Conservation (phyloP, 2,113 vertebrate species). For the Suncus etruscus region DNA sequence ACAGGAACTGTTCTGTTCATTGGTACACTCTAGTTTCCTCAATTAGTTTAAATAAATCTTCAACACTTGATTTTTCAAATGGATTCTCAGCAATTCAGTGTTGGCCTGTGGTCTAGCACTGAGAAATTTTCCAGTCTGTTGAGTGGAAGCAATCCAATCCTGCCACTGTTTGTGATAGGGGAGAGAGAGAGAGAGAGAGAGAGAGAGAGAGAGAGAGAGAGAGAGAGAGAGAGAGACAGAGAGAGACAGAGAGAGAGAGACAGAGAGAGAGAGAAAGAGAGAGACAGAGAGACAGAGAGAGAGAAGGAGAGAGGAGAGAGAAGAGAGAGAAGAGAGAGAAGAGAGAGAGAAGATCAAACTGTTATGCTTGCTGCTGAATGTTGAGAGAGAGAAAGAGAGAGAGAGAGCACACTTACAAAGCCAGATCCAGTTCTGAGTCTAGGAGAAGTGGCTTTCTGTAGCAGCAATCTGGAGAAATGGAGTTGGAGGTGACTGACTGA, state of each 20-base stretch:
- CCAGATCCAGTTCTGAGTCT: background rate
- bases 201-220: background rate
- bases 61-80: conserved; percentile 72
- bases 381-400: background rate
- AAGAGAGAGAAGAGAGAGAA: no score
- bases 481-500: background rate
- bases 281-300: no score
- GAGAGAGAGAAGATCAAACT: no score
- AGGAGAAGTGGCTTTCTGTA: background rate
- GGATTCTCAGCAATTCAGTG: conserved; percentile 63
- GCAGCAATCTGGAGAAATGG: conserved; percentile 8
- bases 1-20: conserved; percentile 58
- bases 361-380: no score
- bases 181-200: background rate
- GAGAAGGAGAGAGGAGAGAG: no score
- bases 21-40: conserved; percentile 65
- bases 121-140: conserved; percentile 72
- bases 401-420: no score
- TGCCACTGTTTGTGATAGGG: conserved; percentile 35
- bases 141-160: conserved; percentile 66
- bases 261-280: no score
- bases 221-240: conserved; percentile 48
- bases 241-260: no score
- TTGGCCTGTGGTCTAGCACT: conserved; percentile 61
- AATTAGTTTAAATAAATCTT: conserved; percentile 74